A percentile compares a stretch with the other conserved stretches of the same genome.
phyloP scores from a whole-genome alignment of 2,113 vertebrate species.

The Muscicapa adusta region DNA sequence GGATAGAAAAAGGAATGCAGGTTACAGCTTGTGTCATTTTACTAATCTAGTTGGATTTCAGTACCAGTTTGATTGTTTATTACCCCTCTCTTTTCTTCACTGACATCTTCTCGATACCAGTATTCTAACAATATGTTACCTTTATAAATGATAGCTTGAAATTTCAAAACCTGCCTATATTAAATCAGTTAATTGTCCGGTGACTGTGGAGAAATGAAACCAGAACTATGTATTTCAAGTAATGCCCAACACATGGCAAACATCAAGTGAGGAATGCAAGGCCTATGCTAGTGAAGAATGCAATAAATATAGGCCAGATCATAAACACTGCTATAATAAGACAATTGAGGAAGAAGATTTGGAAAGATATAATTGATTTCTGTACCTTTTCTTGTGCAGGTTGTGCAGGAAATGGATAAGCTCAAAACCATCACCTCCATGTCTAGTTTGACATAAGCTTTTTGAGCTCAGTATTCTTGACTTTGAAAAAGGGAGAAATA shows the following conservation, averaged over 20 bases:
- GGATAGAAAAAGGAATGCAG: neutral
- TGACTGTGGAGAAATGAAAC: slow-evolving; percentile 47
- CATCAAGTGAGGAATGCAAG: slow-evolving; percentile 66
- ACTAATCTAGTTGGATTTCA: neutral
- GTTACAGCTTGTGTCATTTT: neutral
- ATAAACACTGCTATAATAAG: slow-evolving; percentile 64
- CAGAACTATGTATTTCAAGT: slow-evolving; percentile 62
- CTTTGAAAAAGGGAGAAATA: neutral
- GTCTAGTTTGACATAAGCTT: neutral
- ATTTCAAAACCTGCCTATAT: slow-evolving; percentile 8
- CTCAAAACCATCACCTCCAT: neutral
- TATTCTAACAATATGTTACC: neutral
- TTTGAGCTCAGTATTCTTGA: neutral
- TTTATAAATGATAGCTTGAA: neutral
- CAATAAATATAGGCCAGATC: slow-evolving; percentile 65
- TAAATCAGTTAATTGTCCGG: slow-evolving; percentile 10
- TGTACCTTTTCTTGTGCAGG: slow-evolving; percentile 8
- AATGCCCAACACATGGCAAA: slow-evolving; percentile 69
- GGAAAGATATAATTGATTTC: slow-evolving; percentile 48
- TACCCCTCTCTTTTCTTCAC: neutral
- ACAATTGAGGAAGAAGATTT: slow-evolving; percentile 50
- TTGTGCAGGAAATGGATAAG: slow-evolving; percentile 15
- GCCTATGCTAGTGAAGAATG: slow-evolving; percentile 56
- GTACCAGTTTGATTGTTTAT: neutral
- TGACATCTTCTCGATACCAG: neutral